Base-by-base conservation (phyloP, 1,140 invertebrate species). In the Drosophila triauraria region DNA sequence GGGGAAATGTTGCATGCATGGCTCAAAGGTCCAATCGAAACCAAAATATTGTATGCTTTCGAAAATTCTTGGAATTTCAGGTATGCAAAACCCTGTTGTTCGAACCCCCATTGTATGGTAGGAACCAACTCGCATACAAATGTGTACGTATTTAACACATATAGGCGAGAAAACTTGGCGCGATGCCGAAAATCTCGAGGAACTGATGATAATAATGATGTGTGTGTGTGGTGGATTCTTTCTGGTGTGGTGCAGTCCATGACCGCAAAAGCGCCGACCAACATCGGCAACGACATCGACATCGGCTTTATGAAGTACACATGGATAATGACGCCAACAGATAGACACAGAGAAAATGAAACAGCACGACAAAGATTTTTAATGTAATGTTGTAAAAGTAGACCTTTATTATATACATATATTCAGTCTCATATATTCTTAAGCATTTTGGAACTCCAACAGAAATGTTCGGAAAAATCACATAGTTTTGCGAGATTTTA, bases 301-400 rank as follows among this genome's bases (percentile, higher is more conserved):
- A n/a, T n/a, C 43, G 61, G 77, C 53, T 82, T 87, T 80, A 88
- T 87, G 83, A 87, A 88, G 83, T 80, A 87, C 71, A 87, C 76
- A 87, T 87, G 83, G 71, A 87, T 87, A 87, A 87, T 87, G 83
- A 87, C 83, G 83, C 83, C 76, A 77, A 74, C 68, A 69, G 59
- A 86, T 44, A 76, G 42, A 40, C 64, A 56, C 32, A 53, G 23
- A 20, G 20, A 57, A 71, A 70, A 32, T 20, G 0, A 7, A 8
- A 4, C 12, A 38, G 35, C 35, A 13, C 10, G 12, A 38, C 1
- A 0, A 38, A 38, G 4, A 4, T 12, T 38, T 13, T 38, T 12
- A 13, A 35, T 35, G 9, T 35, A 35, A 32, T 32, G 30, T 32
- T 32, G 30, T 32, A 10, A 35, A 35, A 3, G 32, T 35, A 3